A percentile compares a stretch with the other conserved stretches of the same genome.
These are phyloP conservation scores for Galendromus occidentalis DNA, from an alignment of 1,140 invertebrate genomes.

Conservation along the genomic window DNA sequence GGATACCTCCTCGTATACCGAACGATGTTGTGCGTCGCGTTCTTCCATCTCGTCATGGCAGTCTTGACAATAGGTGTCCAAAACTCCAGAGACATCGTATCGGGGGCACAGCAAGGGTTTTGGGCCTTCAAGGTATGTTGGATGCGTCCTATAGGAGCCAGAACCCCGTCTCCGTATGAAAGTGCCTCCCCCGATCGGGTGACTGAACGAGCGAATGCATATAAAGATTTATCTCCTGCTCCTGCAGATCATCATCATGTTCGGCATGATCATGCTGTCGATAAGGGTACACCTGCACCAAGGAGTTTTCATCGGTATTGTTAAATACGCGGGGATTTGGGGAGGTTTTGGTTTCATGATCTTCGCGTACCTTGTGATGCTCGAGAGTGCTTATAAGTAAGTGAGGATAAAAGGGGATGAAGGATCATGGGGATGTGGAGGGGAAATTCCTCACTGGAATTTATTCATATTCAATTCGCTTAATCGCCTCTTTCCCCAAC, in stretches of 20 bases:
- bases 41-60: constrained; percentile 9
- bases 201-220: too few relatives aligned
- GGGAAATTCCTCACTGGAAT: too few relatives aligned
- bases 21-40: not conserved
- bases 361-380: constrained; percentile 7
- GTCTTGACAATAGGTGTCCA: constrained; percentile 4
- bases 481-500: not conserved
- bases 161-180: too few relatives aligned
- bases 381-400: constrained; percentile 10
- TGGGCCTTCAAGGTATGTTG: constrained; percentile 1
- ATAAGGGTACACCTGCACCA: not conserved
- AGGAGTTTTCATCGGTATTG: constrained; percentile 4
- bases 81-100: constrained; percentile 6
- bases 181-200: too few relatives aligned
- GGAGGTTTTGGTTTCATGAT: constrained; percentile 9
- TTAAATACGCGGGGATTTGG: not conserved
- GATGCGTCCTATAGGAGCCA: too few relatives aligned
- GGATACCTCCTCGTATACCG: constrained; percentile 3
- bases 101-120: constrained; percentile 2
- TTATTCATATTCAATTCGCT: too few relatives aligned
- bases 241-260: not conserved
- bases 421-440: too few relatives aligned
- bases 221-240: too few relatives aligned
- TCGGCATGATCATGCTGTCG: not conserved
- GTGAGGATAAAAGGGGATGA: too few relatives aligned